Evolutionary conservation across 2,888 invertebrate species (phyloP), one percentile per base, ranked within the genome.

Genomic region (Andrena haemorrhoa): DNA sequence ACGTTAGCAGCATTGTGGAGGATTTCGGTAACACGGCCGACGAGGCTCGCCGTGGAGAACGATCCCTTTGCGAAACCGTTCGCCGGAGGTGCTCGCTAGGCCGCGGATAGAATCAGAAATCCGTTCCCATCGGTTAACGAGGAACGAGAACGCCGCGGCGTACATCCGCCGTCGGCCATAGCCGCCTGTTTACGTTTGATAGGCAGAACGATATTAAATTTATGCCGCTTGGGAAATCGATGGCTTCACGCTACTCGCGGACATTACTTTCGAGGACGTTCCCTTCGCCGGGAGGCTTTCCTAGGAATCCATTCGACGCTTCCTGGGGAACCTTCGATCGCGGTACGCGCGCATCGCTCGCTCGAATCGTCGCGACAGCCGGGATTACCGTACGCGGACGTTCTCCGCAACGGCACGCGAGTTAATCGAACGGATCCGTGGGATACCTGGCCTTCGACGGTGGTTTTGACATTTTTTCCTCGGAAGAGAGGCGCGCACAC

Each of bases 111-210:
- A 76, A 83, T 86, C 86, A 61, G 80, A 75, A 74, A 88, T 88
- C 80, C 66, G 41, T 81, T 86, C 80, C 83, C 88, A 83, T 88
- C 78, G 86, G 82, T 76, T 86, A 85, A 81, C 72, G 31, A 81
- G 85, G 31, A 65, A 76, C 77, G 33, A 29, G 73, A 61, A 47
- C 63, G 56, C 49, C 26, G 49, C 29, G 49, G 41, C 61, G 68
- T 68, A 53, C 75, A 71, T 80, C 71, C 79, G 77, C 53, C 47
- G 31, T 58, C 10, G 41, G 61, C 61, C 61, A 3, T 49, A 35
- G 26, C 35, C 64, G 26, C 51, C 47, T 75, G 60, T 75, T 68
- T 72, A 77, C 72, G n/a, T 76, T 77, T 66, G 64, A 82, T 82
- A 65, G 53, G 26, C 41, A 6, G 33, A 64, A 47, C 82, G 83